phyloP scores from a whole-genome alignment of 35 echinoderm and acorn worm species.

The Stichopus chloronotus region DNA sequence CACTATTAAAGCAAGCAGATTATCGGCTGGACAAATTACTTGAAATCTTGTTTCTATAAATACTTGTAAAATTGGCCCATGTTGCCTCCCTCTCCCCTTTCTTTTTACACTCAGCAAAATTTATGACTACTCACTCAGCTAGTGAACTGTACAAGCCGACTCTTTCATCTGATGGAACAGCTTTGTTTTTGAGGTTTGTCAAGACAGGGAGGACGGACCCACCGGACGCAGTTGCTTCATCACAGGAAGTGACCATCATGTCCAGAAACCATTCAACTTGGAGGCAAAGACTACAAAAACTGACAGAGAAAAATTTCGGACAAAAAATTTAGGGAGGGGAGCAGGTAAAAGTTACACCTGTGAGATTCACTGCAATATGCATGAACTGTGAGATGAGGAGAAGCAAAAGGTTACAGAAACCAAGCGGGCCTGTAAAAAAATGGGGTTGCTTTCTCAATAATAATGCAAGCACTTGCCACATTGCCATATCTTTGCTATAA shows the following conservation, averaged over 20 bases:
- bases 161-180: slow-evolving; percentile 36
- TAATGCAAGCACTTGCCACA: too few relatives aligned
- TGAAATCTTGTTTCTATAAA: too few relatives aligned
- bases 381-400: too few relatives aligned
- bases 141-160: slow-evolving; percentile 48
- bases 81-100: too few relatives aligned
- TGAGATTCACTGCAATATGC: neutral
- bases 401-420: too few relatives aligned
- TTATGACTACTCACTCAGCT: slow-evolving; percentile 53
- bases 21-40: too few relatives aligned
- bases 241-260: slow-evolving; percentile 44
- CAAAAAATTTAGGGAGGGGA: neutral
- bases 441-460: too few relatives aligned
- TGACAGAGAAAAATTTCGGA: neutral
- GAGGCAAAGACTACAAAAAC: neutral
- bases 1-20: too few relatives aligned
- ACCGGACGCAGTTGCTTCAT: neutral
- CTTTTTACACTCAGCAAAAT: too few relatives aligned
- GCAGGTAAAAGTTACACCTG: neutral
- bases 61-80: too few relatives aligned
- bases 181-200: slow-evolving; percentile 55
- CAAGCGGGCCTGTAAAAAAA: too few relatives aligned
- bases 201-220: slow-evolving; percentile 21
- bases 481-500: too few relatives aligned
- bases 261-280: neutral